These are phyloP conservation scores for Crotalus horridus DNA, from an alignment of 2,113 vertebrate species.

Conservation along the genomic window DNA sequence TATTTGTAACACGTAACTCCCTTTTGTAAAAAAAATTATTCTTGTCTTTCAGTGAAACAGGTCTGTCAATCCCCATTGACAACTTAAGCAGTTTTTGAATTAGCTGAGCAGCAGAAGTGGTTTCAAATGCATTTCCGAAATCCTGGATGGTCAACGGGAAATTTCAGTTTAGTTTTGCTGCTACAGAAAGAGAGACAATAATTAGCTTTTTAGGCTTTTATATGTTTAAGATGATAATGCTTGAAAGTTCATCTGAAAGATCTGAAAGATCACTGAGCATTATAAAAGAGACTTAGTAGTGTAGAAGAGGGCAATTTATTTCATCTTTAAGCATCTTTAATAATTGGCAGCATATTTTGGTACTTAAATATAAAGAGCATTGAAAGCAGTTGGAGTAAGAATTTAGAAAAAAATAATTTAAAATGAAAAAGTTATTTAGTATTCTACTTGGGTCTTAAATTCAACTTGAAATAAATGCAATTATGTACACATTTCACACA, in stretches of 20 bases:
- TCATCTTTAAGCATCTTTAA: conserved; percentile 49
- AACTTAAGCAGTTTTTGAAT: conserved; percentile 25
- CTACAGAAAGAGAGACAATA: conserved; percentile 40
- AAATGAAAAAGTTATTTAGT: background rate
- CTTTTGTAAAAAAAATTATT: background rate
- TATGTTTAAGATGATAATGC: conserved; percentile 58
- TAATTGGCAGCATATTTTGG: conserved; percentile 40
- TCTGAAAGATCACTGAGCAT: conserved; percentile 29
- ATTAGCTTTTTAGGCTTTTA: conserved; percentile 55
- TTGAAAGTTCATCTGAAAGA: conserved; percentile 45
- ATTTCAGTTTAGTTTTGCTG: conserved; percentile 25
- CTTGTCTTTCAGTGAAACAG: conserved; percentile 10
- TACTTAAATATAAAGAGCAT: conserved; percentile 20
- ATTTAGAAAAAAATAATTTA: conserved; percentile 18
- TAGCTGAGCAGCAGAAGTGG: conserved; percentile 16
- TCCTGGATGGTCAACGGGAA: background rate
- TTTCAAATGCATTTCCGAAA: background rate
- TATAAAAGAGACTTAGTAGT: conserved; percentile 42
- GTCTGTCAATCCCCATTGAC: background rate
- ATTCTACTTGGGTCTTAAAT: background rate
- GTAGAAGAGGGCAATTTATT: conserved; percentile 47
- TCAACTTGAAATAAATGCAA: background rate
- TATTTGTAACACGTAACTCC: conserved; percentile 12
- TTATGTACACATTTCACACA: background rate
- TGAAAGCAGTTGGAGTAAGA: conserved; percentile 26